Evolutionary conservation across 1,140 invertebrate species (phyloP), one percentile per base, ranked within the genome.

Genomic region (Pogonus chalceus): DNA sequence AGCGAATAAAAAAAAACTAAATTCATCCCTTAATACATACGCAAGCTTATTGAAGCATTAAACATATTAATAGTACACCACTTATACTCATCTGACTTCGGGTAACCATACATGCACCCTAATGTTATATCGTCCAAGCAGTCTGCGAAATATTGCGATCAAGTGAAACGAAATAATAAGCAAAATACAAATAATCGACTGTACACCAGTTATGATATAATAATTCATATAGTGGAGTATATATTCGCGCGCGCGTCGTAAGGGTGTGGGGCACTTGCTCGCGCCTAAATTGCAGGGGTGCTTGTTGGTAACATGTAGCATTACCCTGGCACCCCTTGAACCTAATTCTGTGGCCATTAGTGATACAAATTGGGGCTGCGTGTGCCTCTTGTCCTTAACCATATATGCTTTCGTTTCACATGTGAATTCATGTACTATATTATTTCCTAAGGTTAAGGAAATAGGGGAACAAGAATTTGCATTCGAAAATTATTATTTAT

Each of bases 161-260:
- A 14, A 9, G 16, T 46, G 26, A 23, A 48, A 7, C 21, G 22
- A 46, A 43, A 20, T 20, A n/a, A 18, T 23, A 23, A 9, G 23
- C 16, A 49, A 20, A 16, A 57, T 49, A 24, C 7, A 51, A 16
- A 20, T 55, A 55, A 22, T 46, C 62, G n/a, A 53, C 47, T 55
- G 53, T 43, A 56, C 53, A 63, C 63, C 61, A 59, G 66, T 68
- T 68, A 67, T 67, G 63, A 68, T 68, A 68, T 68, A 68, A 68
- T 68, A 68, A 68, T 68, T 68, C 66, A 66, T 68, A 67, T 65
- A n/a, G n/a, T n/a, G n/a, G 65, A 59, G 65, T 60, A 60, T 23
- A 52, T 46, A 46, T 47, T 39, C 43, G 22, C 50, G 48, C 26
- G 50, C 52, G 51, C 47, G 20, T 35, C 55, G 56, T 56, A 50